phyloP scores from a whole-genome alignment of 53 echinoderm and acorn worm genomes.

The Glandiceps talaboti region DNA sequence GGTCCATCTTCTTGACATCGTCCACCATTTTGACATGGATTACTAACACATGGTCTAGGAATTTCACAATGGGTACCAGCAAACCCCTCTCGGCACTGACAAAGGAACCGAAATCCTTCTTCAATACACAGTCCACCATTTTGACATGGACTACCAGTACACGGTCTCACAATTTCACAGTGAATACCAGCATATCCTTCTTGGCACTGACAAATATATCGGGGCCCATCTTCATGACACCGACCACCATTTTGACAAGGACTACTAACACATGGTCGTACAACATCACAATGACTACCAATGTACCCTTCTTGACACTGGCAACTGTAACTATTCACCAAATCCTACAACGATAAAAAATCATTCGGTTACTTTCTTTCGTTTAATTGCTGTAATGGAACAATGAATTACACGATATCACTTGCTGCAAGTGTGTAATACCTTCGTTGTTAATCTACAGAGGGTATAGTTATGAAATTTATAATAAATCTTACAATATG shows the following conservation, averaged over 20 bases:
- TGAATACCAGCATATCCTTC: background rate
- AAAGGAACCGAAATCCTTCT: background rate
- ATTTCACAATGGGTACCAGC: background rate
- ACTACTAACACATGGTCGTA: background rate
- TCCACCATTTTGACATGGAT: too few relatives aligned
- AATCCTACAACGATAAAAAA: too few relatives aligned
- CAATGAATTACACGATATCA: too few relatives aligned
- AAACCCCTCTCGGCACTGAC: background rate
- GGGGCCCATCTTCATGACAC: too few relatives aligned
- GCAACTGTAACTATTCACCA: background rate
- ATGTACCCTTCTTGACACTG: background rate
- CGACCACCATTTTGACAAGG: background rate
- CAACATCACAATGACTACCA: background rate
- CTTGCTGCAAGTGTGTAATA: too few relatives aligned
- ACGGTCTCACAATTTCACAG: background rate
- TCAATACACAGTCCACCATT: background rate
- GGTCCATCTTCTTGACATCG: too few relatives aligned
- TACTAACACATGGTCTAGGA: too few relatives aligned
- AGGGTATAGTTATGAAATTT: too few relatives aligned
- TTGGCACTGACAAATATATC: background rate
- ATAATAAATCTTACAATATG: too few relatives aligned
- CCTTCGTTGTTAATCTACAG: too few relatives aligned
- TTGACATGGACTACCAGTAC: background rate
- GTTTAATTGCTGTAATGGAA: too few relatives aligned
- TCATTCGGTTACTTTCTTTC: too few relatives aligned